Base-by-base conservation (phyloP, 1,140 invertebrate genomes). In the Drosophila melanica region DNA sequence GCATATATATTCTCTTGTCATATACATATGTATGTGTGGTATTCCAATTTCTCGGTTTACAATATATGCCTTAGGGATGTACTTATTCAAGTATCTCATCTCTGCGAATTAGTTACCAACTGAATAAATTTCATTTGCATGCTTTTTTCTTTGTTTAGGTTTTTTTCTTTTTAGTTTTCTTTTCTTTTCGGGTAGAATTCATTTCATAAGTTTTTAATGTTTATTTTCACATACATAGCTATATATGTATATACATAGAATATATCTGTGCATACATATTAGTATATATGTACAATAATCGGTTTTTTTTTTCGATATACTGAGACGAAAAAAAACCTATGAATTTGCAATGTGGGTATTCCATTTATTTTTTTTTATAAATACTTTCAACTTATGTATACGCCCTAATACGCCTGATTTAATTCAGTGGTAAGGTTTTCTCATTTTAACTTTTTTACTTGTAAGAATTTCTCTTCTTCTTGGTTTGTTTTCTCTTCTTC, bases 391-490 rank as follows among this genome's bases (percentile, higher is more conserved):
- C 23, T 59, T 47, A 44, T 33, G 14, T 20, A 44, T 39, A 23
- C 57, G 57, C 67, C 67, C 50, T 69, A 69, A 69, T 63, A 69
- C 67, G 64, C 55, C 70, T 60, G 48, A 72, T 72, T 33, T 42
- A 47, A 27, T 68, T 73, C 70, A 73, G 64, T 73, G 70, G 70
- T 68, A 60, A 68, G 27, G 54, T 68, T 54, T 53, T 33, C 55
- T 57, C 60, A 12, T 11, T 47, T 35, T 44, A 63, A 79, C 45
- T 39, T 73, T 39, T 73, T 62, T 69, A 51, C 50, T 72, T 39
- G 57, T 64, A 51, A 67, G 50, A 72, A 41, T 68, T 79, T 51
- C 58, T 73, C 44, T 58, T 47, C 64, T 77, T 70, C 42, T 59
- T 65, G 33, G 53, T 62, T 67, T 18, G 18, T 69, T 65, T 35